Conservation (phyloP, 1,140 invertebrate species). For the Rhyacophila brunnea region DNA sequence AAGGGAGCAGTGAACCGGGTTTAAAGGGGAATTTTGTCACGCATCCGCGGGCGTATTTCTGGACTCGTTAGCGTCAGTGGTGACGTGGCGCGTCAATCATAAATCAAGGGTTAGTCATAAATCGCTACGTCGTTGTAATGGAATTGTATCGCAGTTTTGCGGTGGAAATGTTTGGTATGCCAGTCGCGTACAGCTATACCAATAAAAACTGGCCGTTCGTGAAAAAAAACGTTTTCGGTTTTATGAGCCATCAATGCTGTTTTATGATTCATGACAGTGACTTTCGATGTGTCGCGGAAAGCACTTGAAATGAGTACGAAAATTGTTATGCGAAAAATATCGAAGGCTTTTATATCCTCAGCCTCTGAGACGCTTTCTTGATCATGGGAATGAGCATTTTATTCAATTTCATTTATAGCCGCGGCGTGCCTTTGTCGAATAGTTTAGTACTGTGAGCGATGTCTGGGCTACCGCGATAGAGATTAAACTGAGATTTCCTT, state of each 20-base stretch:
- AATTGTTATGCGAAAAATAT: no score
- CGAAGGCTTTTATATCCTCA: no score
- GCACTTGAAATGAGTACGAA: no score
- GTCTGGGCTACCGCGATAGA: no score
- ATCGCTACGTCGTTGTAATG: slow-evolving; percentile 17
- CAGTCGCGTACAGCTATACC: not conserved
- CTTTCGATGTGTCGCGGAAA: not conserved
- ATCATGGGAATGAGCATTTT: no score
- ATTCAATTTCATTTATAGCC: no score
- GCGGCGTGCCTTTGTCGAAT: no score
- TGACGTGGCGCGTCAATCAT: slow-evolving; percentile 30
- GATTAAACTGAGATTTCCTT: no score
- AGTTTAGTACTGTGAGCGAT: no score
- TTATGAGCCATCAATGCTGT: slow-evolving; percentile 13
- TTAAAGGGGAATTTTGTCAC: not conserved
- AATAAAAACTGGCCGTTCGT: slow-evolving; percentile 1
- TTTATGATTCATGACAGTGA: slow-evolving; percentile 11
- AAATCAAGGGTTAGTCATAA: slow-evolving; percentile 24
- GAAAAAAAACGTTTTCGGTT: not conserved
- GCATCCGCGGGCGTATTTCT: slow-evolving; percentile 2
- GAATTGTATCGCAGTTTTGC: slow-evolving; percentile 22
- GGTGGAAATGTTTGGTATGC: not conserved
- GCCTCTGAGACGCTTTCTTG: no score
- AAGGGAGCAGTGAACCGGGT: slow-evolving; percentile 1
- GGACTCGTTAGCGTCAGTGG: slow-evolving; percentile 23